Evolutionary conservation across 2,888 invertebrate genomes (phyloP), one percentile per base, ranked within the genome.

Genomic region (Protodeltote pygarga): DNA sequence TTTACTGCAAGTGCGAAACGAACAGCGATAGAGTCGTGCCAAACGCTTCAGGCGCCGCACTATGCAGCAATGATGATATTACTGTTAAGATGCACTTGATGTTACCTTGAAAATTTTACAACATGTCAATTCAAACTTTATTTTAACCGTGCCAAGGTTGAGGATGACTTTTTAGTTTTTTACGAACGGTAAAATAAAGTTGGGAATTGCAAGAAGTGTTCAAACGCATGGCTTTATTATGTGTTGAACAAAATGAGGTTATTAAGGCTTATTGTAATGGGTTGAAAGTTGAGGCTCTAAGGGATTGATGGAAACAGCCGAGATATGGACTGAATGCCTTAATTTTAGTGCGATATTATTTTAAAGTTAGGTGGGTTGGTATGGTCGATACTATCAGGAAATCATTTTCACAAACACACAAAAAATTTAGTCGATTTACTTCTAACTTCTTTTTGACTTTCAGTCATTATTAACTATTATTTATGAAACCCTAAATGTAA

Each of bases 231-330:
- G 77, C 78, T 85, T 84, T 85, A 87, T 86, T 81, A 87, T 75
- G 85, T 85, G 85, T 80, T 82, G 81, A 79, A 78, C 76, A 72
- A 82, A 85, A 84, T 83, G 79, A 79, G 77, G 78, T 77, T 79
- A 81, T 85, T 83, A 81, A 77, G 78, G 76, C 70, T 71, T 23
- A 77, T 77, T 71, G 75, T 70, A 73, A 74, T 71, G 62, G 69
- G 70, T 53, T 51, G 50, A 67, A 69, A 68, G 60, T 66, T 47
- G 59, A 57, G 47, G 62, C 54, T 57, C 33, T 47, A 27, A 57
- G 40, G 51, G 53, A 57, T 50, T 57, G 55, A 65, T 50, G 53
- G 41, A 34, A 45, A 42, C 6, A 5, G 8, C n/a, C 15, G 32
- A 37, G 31, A 41, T 41, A 39, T 42, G 15, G 38, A 34, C 14